Evolutionary conservation across 2,113 vertebrate genomes (phyloP).

Genomic region (Pristiophorus japonicus): DNA sequence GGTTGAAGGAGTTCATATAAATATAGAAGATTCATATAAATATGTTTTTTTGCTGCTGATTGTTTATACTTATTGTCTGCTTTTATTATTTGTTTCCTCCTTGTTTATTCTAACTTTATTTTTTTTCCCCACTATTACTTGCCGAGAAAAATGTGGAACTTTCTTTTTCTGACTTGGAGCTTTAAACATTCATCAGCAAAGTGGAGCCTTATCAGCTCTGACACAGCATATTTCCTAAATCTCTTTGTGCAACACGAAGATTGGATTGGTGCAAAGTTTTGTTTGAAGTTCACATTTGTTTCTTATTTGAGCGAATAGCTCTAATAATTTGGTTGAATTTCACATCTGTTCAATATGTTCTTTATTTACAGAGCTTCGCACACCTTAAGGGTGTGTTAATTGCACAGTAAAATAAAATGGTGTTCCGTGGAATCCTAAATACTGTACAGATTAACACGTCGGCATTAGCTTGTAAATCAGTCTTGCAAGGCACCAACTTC

Average conservation of each 20-base stretch:
- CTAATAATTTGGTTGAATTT: not conserved
- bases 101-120: not conserved
- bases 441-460: not conserved
- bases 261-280: not conserved
- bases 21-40: not conserved
- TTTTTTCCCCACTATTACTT: not conserved
- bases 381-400: not conserved
- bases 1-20: not conserved
- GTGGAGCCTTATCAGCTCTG: not conserved
- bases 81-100: not conserved
- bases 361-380: not conserved
- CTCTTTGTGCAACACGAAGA: not conserved
- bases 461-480: not conserved
- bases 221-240: not conserved
- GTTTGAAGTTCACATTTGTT: not conserved
- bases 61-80: too few species aligned
- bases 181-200: not conserved
- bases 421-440: not conserved
- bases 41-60: too few species aligned
- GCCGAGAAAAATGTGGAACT: not conserved
- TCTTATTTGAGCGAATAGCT: not conserved
- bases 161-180: not conserved
- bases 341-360: constrained; percentile 1
- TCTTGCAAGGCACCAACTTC: not conserved
- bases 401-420: not conserved